Evolutionary conservation across 2,888 invertebrate species (phyloP), one percentile per base, ranked within the genome.

Genomic region (Adela reaumurella): DNA sequence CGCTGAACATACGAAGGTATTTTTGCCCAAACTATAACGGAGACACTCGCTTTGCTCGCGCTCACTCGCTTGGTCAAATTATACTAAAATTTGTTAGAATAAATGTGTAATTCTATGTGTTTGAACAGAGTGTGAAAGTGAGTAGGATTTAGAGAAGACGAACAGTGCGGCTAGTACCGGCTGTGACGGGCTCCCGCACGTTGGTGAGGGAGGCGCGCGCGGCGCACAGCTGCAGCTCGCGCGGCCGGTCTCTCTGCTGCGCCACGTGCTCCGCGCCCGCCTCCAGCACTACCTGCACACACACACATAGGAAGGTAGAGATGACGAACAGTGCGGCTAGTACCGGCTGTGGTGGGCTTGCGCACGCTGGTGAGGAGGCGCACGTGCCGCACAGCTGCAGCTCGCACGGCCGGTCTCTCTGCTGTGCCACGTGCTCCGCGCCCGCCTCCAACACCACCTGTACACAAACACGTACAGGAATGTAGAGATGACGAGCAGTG

Each of bases 211-310:
- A 73, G 1, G 89, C 86, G 47, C 92, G 80, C 2, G 93, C 92
- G 1, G 90, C 87, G 70, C 92, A 92, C 28, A 93, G 74, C 61
- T 94, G 93, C 55, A 97, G 79, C 20, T 91, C 88, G 59, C 89
- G 89, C 0, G 97, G 97, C 19, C 95, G 81, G 67, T 96, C 95
- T 52, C 89, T 84, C 70, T 92, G 94, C 70, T 91, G 94, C 47
- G 86, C 88, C 2, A 89, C 84, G 59, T 89, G 87, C 56, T 91
- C 90, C 8, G 83, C 67, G 24, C 85, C 84, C 20, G 90, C 88
- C 69, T 94, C 94, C 59, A 92, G 81, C 41, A 90, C 83, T 54
- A 92, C 63, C 92, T 92, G 65, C 18, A 72, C 35, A 24, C 35
- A 67, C 55, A 50, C 50, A 51, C 41, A 29, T 48, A 48, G n/a